Evolutionary conservation across 23 tunicate genomes (phyloP), one percentile per base, ranked within the genome.

Genomic region (Ascidia mentula): DNA sequence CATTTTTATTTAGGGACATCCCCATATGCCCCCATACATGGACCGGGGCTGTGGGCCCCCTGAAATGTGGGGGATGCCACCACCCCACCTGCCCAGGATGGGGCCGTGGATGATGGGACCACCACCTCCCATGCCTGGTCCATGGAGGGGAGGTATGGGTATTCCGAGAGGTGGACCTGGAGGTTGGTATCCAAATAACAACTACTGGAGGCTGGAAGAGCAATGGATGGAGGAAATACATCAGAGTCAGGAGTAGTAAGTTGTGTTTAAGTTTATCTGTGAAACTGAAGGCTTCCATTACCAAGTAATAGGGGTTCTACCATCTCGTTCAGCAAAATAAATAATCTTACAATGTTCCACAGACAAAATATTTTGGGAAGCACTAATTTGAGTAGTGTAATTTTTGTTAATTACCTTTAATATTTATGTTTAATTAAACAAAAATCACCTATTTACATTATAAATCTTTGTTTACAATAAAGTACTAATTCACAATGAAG

Each of bases 191-290:
- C 37, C 73, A 30, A 88, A 84, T 46, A 80, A 84, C 28, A 82
- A 89, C 22, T 84, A 60, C 73, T 79, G 96, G 89, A 80, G 86
- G 34, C 20, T 85, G 78, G 90, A 91, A 75, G 97, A 91, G 69
- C 80, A 83, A 45, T 87, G 89, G 97, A 72, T 80, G 84, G 97
- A 91, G 46, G 91, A 87, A 69, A 73, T 87, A 37, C 73, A 75
- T 34, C 31, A 38, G 45, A 60, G 46, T 31, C 42, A 36, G 6
- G 89, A 78, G 46, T 85, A 59, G 89, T 78, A 79, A 36, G 83
- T 78, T n/a, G n/a, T n/a, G n/a, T n/a, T n/a, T n/a, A n/a, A n/a
- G n/a, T n/a, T n/a, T n/a, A n/a, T n/a, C n/a, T n/a, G n/a, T n/a
- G n/a, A n/a, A n/a, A n/a, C n/a, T n/a, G n/a, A n/a, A n/a, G n/a